These are phyloP conservation scores for Ptychadena robeensis DNA, from an alignment of 2,797 vertebrate species.

Conservation along the genomic window DNA sequence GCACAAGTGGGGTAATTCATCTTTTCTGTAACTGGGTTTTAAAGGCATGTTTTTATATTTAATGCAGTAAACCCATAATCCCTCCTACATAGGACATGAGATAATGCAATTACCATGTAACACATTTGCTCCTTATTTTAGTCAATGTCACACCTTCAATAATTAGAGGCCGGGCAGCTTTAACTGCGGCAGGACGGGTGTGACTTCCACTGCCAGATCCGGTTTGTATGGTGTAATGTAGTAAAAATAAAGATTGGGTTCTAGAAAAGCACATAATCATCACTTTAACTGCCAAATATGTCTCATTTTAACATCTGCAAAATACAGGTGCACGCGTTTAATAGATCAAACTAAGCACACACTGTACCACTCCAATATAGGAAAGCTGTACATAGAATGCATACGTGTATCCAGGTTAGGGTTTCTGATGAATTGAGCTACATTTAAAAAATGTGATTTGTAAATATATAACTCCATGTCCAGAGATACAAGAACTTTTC, in stretches of 20 bases:
- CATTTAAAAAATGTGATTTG: too few species aligned
- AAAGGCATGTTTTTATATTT: background rate
- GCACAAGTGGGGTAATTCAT: slow-evolving; percentile 22
- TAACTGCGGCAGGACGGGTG: background rate
- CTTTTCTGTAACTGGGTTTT: background rate
- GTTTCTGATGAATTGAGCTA: too few species aligned
- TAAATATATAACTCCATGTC: too few species aligned
- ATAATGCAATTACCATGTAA: background rate
- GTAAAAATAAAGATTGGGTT: background rate
- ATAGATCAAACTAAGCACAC: background rate
- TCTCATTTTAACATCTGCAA: background rate
- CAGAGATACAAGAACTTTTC: too few species aligned
- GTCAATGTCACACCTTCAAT: slow-evolving; percentile 16
- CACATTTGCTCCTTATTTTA: slow-evolving; percentile 4
- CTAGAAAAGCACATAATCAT: background rate
- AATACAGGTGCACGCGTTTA: background rate
- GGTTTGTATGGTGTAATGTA: background rate
- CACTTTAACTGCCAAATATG: background rate
- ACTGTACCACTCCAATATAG: background rate
- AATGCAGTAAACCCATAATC: background rate
- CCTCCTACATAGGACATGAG: background rate
- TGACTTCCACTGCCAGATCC: slow-evolving; percentile 22
- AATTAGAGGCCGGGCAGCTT: background rate
- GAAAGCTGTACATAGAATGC: too few species aligned
- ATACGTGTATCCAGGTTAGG: too few species aligned